Base-by-base conservation (phyloP, 2,888 invertebrate species). In the Eupithecia subumbrata region DNA sequence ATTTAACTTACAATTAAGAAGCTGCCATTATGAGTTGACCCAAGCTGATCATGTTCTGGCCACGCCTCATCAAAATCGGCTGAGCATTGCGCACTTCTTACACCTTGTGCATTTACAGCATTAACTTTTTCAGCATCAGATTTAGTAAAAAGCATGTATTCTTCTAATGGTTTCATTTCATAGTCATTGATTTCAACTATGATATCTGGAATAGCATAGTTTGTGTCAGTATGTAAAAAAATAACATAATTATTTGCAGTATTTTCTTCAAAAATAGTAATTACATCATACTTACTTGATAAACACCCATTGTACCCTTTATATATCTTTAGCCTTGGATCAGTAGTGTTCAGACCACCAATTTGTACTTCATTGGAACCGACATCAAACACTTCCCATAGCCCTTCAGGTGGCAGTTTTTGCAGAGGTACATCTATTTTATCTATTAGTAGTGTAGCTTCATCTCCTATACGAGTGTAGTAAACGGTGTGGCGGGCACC, bases 101-200 rank as follows among this genome's bases (percentile, higher is more conserved):
- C 97, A 0, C 98, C 98, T 83, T 97, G 97, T 1, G 98, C 97
- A 87, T 97, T 98, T 16, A 97, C 97, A n/a, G 97, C 98, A 76
- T 97, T 97, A 34, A 98, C 97, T 81, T 97, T 97, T 87, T 98
- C 97, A 34, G 97, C 96, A 73, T 97, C 97, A 18, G 97, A 96
- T 83, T 97, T 97, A 5, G 97, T 98, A 88, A 98, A 98, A n/a
- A 98, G 91, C 98, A 98, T 98, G 90, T 98, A 98, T 86, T 98
- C 98, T 90, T 98, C 98, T 69, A 98, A 90, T 0, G 98, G 98
- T 85, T 98, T 98, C 97, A 98, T 98, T 75, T 95, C 94, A 81
- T 97, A 95, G 45, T 96, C 96, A 87, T 98, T 98, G 77, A 98
- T 97, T 91, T 97, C 97, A 77, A 98, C 96, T 81, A 97, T 97